A percentile compares a stretch with the other conserved stretches of the same genome.
Evolutionary conservation across 2,888 invertebrate genomes (phyloP).

Genomic region (Phymatocera aterrima): DNA sequence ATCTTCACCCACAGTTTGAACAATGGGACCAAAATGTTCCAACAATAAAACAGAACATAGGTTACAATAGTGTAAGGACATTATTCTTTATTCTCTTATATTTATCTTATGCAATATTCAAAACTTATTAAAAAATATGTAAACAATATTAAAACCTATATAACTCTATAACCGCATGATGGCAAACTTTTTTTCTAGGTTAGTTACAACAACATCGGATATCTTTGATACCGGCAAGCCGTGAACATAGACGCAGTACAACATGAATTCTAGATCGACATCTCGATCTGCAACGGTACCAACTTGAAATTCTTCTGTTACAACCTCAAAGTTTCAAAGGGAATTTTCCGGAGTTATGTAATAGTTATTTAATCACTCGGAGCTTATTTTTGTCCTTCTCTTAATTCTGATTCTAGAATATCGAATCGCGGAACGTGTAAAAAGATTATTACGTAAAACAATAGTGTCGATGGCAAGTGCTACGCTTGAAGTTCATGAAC

Average conservation of each 20-base stretch:
- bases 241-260: not conserved
- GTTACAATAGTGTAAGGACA: slow-evolving; percentile 85
- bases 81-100: slow-evolving; percentile 65
- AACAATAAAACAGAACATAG: slow-evolving; percentile 84
- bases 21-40: slow-evolving; percentile 89
- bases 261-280: not conserved
- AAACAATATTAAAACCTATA: not conserved
- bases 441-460: not conserved
- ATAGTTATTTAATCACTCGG: not conserved
- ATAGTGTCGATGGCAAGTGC: not conserved
- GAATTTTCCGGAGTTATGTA: slow-evolving; percentile 26
- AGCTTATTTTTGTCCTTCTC: not conserved
- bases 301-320: not conserved
- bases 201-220: not conserved
- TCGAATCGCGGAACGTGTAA: not conserved
- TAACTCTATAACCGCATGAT: not conserved
- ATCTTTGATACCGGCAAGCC: not conserved
- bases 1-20: slow-evolving; percentile 84
- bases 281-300: not conserved
- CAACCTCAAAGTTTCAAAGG: not conserved
- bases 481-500: not conserved
- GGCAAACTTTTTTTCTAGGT: slow-evolving; percentile 16
- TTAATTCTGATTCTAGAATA: slow-evolving; percentile 2
- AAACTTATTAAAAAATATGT: not conserved
- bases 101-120: not conserved